phyloP scores from a whole-genome alignment of 1,140 invertebrate genomes.

The Eurytemora carolleeae region DNA sequence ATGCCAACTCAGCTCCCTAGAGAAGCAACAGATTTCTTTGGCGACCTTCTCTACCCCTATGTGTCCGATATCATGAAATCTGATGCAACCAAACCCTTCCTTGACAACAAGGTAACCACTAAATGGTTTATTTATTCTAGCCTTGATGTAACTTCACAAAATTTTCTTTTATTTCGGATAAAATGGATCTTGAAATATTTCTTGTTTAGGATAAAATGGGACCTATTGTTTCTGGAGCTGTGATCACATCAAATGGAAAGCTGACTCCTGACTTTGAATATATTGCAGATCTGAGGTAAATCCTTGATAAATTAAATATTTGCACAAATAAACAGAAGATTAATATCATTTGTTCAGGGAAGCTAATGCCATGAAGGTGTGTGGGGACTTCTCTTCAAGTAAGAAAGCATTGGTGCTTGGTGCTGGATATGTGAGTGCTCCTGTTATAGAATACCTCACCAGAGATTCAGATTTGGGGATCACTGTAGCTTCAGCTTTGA shows the following conservation, averaged over 20 bases:
- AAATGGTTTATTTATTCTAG: constrained; percentile 38
- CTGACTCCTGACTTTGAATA: constrained; percentile 85
- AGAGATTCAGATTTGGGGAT: constrained; percentile 35
- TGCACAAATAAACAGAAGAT: neutral
- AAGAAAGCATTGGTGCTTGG: constrained; percentile 65
- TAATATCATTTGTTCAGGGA: neutral
- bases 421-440: constrained; percentile 79
- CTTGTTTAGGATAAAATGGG: constrained; percentile 9
- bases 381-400: constrained; percentile 12
- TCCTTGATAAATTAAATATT: constrained; percentile 18
- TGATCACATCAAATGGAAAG: constrained; percentile 84
- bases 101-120: constrained; percentile 51
- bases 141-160: neutral
- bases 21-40: constrained; percentile 94
- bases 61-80: constrained; percentile 73
- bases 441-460: constrained; percentile 78
- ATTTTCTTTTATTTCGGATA: constrained; percentile 1
- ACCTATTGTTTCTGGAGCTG: constrained; percentile 40
- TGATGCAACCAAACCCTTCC: constrained; percentile 59
- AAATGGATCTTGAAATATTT: constrained; percentile 8
- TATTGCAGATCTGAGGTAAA: constrained; percentile 61
- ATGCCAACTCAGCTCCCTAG: constrained; percentile 97
- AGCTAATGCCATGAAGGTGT: neutral
- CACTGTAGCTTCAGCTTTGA: constrained; percentile 49
- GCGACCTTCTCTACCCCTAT: constrained; percentile 72